Evolutionary conservation across 1,140 invertebrate genomes (phyloP).

Genomic region (Ptiloglossa arizonensis): DNA sequence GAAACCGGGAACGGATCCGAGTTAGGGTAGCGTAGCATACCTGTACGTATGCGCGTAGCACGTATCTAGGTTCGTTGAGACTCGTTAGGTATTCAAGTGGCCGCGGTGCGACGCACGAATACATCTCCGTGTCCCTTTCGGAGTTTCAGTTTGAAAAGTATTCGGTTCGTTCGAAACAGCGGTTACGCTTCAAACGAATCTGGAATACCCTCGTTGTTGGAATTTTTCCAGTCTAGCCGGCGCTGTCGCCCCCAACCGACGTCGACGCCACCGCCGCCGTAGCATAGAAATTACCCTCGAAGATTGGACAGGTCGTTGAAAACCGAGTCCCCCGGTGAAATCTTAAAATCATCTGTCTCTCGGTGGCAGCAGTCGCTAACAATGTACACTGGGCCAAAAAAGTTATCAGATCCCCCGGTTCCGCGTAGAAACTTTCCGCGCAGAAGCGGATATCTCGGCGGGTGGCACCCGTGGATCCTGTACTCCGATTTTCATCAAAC

Average conservation of each 20-base stretch:
- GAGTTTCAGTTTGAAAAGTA: background rate
- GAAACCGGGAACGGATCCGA: conserved; percentile 1
- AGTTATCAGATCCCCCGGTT: too few relatives aligned
- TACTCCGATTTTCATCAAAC: too few relatives aligned
- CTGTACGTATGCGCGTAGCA: background rate
- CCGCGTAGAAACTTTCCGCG: too few relatives aligned
- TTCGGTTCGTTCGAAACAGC: background rate
- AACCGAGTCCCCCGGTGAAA: background rate
- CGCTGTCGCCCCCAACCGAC: too few relatives aligned
- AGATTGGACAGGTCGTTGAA: background rate
- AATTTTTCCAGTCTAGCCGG: background rate
- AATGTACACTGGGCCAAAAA: too few relatives aligned
- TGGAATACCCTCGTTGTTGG: conserved; percentile 3
- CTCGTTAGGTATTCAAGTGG: conserved; percentile 44
- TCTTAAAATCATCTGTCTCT: background rate
- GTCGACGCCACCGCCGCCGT: too few relatives aligned
- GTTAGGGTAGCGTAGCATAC: background rate
- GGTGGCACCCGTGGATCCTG: too few relatives aligned
- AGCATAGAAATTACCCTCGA: background rate
- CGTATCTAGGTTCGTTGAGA: conserved; percentile 10
- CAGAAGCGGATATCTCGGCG: too few relatives aligned
- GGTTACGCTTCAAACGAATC: conserved; percentile 10
- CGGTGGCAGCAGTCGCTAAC: too few relatives aligned
- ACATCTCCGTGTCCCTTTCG: conserved; percentile 10
- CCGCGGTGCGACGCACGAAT: background rate